phyloP scores from a whole-genome alignment of 2,797 vertebrate species.

The Xyrichtys novacula region DNA sequence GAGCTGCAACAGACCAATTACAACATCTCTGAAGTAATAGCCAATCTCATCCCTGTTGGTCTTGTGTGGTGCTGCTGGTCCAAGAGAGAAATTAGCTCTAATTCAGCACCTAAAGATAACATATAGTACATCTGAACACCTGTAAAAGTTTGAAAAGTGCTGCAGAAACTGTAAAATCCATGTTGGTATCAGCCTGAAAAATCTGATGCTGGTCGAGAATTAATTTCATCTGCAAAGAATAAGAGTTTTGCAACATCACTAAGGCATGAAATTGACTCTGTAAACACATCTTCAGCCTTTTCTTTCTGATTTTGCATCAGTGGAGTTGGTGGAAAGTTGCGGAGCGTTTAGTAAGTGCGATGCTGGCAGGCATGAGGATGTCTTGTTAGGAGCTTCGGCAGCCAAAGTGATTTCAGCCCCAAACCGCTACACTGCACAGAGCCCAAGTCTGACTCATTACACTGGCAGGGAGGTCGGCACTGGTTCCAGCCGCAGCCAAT shows the following conservation, averaged over 20 bases:
- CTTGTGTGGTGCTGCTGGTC: too few relatives aligned
- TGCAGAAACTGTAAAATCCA: background rate
- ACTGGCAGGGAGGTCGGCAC: conserved; percentile 61
- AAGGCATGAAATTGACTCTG: conserved; percentile 16
- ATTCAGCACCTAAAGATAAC: too few relatives aligned
- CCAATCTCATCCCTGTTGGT: too few relatives aligned
- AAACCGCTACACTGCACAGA: conserved; percentile 46
- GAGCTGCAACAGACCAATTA: too few relatives aligned
- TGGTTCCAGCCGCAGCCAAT: conserved; percentile 63
- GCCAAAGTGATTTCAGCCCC: conserved; percentile 57
- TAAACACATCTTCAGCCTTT: conserved; percentile 17
- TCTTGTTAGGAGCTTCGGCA: conserved; percentile 52
- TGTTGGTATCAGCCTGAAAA: background rate
- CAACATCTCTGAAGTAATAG: too few relatives aligned
- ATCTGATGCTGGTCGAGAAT: background rate
- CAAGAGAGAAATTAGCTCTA: too few relatives aligned
- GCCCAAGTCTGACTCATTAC: conserved; percentile 64
- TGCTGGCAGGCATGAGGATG: conserved; percentile 42
- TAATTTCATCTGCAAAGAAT: background rate
- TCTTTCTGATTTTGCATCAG: conserved; percentile 1
- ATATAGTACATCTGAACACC: too few relatives aligned
- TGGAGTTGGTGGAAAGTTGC: conserved; percentile 20
- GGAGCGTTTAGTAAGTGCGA: conserved; percentile 20
- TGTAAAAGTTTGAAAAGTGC: too few relatives aligned
- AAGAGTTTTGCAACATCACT: conserved; percentile 9